Evolutionary conservation across 1,140 invertebrate genomes (phyloP).

Genomic region (Doryteuthis pealeii): DNA sequence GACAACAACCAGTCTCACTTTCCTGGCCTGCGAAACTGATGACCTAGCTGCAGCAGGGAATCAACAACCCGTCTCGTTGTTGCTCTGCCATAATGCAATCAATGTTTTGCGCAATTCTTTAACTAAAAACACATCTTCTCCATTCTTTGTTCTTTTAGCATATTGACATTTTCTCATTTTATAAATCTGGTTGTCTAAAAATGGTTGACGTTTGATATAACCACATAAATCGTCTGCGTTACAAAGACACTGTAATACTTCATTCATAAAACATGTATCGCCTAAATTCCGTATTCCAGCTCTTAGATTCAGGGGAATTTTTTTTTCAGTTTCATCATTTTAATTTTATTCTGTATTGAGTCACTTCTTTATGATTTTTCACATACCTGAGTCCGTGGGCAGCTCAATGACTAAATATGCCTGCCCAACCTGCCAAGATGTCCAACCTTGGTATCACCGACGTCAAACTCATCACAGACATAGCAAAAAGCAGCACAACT

Average conservation of each 20-base stretch:
- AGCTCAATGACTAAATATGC: too few relatives aligned
- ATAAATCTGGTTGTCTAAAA: constrained; percentile 65
- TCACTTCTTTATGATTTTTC: constrained; percentile 39
- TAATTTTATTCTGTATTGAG: constrained; percentile 44
- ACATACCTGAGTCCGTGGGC: constrained; percentile 31
- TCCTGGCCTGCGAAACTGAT: too few relatives aligned
- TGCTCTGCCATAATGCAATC: constrained; percentile 73
- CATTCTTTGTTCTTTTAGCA: constrained; percentile 48
- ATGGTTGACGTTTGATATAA: constrained; percentile 78
- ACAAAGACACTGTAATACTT: constrained; percentile 80
- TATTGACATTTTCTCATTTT: constrained; percentile 45
- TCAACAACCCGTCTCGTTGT: constrained; percentile 68
- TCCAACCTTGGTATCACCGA: too few relatives aligned
- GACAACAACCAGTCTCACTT: too few relatives aligned
- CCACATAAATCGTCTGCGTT: constrained; percentile 83
- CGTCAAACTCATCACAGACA: too few relatives aligned
- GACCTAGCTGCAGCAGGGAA: too few relatives aligned
- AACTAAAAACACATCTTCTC: constrained; percentile 71
- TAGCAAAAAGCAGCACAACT: too few relatives aligned
- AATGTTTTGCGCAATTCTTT: constrained; percentile 79
- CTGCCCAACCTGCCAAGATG: too few relatives aligned
- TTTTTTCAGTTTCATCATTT: constrained; percentile 47
- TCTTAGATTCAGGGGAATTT: constrained; percentile 39
- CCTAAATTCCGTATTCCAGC: constrained; percentile 80
- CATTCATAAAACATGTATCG: constrained; percentile 89